Percentiles rank a stretch among this genome's conserved stretches.
Conservation (phyloP, 2,113 vertebrate genomes). For the Mastomys coucha region DNA sequence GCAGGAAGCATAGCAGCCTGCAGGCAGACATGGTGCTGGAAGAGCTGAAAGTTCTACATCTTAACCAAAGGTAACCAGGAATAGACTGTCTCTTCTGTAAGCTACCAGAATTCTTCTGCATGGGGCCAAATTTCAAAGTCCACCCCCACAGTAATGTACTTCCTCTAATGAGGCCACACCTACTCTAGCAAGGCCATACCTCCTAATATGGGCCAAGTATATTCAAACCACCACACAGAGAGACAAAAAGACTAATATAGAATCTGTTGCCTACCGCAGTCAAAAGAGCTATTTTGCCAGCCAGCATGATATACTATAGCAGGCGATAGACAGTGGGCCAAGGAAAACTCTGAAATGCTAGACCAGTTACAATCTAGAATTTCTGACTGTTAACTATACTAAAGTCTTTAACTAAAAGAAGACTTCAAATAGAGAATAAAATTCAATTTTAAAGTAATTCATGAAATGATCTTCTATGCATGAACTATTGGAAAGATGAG, state of each 20-base stretch:
- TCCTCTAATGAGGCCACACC: too few species aligned
- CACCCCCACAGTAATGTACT: too few species aligned
- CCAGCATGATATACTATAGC: not conserved
- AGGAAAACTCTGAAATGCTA: not conserved
- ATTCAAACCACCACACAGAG: not conserved
- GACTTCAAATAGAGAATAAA: constrained; percentile 3
- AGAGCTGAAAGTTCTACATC: too few species aligned
- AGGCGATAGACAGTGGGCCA: not conserved
- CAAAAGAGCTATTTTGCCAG: not conserved
- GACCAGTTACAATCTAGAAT: not conserved
- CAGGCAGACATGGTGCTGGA: too few species aligned
- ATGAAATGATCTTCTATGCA: not conserved
- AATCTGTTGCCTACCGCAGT: not conserved
- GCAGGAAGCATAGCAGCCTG: too few species aligned
- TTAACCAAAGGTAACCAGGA: too few species aligned
- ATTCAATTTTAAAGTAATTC: not conserved
- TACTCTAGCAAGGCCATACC: too few species aligned
- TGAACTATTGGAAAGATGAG: not conserved
- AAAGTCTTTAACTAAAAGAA: not conserved
- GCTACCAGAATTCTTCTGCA: too few species aligned
- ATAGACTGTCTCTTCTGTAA: too few species aligned
- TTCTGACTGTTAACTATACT: not conserved
- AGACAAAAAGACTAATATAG: not conserved
- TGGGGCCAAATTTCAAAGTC: too few species aligned
- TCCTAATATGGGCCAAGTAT: too few species aligned